phyloP scores from a whole-genome alignment of 2,113 vertebrate species.

The Mus pahari region DNA sequence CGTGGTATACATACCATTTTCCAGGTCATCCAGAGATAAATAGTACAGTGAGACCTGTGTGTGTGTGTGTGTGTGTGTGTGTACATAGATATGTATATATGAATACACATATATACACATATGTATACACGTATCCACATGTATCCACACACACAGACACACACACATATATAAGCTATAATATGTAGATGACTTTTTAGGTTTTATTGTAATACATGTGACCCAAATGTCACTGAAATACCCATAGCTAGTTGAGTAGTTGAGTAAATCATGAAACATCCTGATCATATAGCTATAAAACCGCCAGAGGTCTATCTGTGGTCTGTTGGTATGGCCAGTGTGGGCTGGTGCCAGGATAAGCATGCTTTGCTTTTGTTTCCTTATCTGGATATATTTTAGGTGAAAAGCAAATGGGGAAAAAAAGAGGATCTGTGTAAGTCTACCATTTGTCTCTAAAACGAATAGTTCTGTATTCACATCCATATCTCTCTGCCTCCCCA shows the following conservation, averaged over 20 bases:
- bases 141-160: too few relatives aligned
- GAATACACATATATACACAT: too few relatives aligned
- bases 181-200: background rate
- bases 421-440: background rate
- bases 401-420: background rate
- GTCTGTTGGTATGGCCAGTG: background rate
- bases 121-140: too few relatives aligned
- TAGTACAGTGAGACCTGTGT: background rate
- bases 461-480: background rate
- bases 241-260: background rate
- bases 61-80: too few relatives aligned
- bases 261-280: background rate
- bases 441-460: constrained; percentile 23
- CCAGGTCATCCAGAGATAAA: background rate
- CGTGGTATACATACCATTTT: background rate
- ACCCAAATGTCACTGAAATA: background rate
- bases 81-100: too few relatives aligned
- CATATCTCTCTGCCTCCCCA: background rate
- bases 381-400: background rate
- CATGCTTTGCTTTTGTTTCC: constrained; percentile 25
- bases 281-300: background rate
- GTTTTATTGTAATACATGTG: background rate
- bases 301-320: background rate
- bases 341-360: background rate
- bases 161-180: background rate